These are phyloP conservation scores for Cosmia pyralina DNA, from an alignment of 2,888 invertebrate genomes.

Conservation along the genomic window DNA sequence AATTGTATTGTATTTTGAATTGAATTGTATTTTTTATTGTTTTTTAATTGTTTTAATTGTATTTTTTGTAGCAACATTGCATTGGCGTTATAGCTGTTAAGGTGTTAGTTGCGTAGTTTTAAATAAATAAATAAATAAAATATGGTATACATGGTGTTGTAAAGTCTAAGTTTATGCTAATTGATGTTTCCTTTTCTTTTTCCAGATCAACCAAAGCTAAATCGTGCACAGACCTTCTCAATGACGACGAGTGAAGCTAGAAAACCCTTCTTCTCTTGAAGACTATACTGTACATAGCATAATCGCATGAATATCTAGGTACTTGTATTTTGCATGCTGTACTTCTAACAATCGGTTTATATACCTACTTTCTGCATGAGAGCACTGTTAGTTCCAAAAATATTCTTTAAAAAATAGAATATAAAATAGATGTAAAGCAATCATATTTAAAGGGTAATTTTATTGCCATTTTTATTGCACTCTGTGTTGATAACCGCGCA, in stretches of 20 bases:
- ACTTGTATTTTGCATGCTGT: constrained; percentile 43
- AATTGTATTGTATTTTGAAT: too few species aligned
- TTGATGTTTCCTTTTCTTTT: constrained; percentile 65
- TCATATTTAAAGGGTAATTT: constrained; percentile 38
- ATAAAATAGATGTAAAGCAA: constrained; percentile 50
- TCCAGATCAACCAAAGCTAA: constrained; percentile 93
- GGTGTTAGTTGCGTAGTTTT: too few species aligned
- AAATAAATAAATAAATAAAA: too few species aligned
- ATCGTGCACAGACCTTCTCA: constrained; percentile 93
- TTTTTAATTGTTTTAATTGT: too few species aligned
- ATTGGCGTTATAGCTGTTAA: too few species aligned
- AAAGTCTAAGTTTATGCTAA: constrained; percentile 11
- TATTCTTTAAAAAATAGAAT: constrained; percentile 38
- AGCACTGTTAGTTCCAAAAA: constrained; percentile 54
- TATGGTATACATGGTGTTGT: neutral
- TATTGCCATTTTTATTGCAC: constrained; percentile 27
- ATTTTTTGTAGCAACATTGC: too few species aligned
- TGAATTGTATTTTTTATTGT: too few species aligned
- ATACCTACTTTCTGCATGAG: constrained; percentile 39
- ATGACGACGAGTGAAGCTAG: constrained; percentile 88
- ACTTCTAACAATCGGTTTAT: constrained; percentile 31
- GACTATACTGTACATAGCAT: constrained; percentile 59
- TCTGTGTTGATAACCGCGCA: constrained; percentile 30
- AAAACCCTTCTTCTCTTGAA: constrained; percentile 32
- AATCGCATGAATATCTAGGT: constrained; percentile 44